Evolutionary conservation across 2,113 vertebrate genomes (phyloP).

Genomic region (Marcusenius ussheri): DNA sequence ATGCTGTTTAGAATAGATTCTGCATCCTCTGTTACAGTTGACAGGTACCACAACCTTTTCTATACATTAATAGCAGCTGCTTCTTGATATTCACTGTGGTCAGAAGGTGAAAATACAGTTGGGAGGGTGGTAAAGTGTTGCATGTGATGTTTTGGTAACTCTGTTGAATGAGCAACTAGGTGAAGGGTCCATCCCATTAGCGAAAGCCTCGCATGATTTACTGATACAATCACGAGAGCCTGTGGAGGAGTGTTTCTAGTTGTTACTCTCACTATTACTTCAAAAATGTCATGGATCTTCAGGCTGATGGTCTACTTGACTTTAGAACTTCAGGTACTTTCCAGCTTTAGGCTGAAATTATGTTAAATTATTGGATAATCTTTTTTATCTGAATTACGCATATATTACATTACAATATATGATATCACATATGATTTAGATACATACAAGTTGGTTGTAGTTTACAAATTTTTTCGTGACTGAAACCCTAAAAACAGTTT

Average conservation of each 20-base stretch:
- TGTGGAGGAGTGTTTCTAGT: background rate
- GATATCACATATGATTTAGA: background rate
- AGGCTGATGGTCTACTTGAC: background rate
- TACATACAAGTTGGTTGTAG: background rate
- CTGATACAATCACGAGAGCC: background rate
- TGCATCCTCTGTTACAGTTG: background rate
- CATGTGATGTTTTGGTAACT: background rate
- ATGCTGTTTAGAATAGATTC: background rate
- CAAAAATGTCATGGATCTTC: background rate
- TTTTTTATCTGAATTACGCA: background rate
- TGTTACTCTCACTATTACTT: background rate
- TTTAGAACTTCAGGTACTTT: background rate
- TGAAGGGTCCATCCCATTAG: background rate
- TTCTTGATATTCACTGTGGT: background rate
- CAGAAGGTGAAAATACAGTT: background rate
- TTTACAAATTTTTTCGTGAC: background rate
- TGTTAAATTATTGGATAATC: background rate
- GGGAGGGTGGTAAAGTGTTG: background rate
- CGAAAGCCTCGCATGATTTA: background rate
- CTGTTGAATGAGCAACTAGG: background rate
- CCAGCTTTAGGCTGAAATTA: background rate
- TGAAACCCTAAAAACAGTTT: constrained; percentile 36
- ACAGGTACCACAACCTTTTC: background rate
- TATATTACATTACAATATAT: background rate
- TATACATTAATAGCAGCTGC: background rate